Evolutionary conservation across 2,113 vertebrate species (phyloP).

Genomic region (Capreolus pygargus): DNA sequence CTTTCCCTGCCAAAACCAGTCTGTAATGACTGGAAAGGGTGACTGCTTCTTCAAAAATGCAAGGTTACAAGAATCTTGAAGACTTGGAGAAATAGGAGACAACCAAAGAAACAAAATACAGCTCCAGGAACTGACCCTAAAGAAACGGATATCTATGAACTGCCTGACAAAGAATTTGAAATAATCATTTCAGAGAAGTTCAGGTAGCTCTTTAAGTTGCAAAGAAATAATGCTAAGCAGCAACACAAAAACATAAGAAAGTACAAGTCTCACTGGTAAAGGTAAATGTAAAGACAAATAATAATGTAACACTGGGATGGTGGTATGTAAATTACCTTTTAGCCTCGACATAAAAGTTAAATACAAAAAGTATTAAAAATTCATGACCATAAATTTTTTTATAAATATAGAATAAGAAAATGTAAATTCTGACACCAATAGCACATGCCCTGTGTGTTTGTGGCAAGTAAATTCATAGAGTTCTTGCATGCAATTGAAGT

Average conservation of each 20-base stretch:
- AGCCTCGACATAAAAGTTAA: neutral
- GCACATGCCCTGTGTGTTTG: neutral
- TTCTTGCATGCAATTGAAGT: neutral
- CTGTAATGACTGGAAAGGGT: neutral
- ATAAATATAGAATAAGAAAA: neutral
- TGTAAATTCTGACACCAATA: neutral
- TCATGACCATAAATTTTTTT: neutral
- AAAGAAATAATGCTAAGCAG: neutral
- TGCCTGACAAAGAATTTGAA: neutral
- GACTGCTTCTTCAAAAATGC: neutral
- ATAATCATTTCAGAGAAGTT: neutral
- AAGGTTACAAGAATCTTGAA: neutral
- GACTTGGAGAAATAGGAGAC: neutral
- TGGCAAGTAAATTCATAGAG: neutral
- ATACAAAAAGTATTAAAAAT: neutral
- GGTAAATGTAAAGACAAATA: neutral
- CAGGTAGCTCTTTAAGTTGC: neutral
- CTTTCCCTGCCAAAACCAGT: neutral
- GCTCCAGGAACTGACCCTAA: neutral
- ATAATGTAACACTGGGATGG: neutral
- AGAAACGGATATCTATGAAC: neutral
- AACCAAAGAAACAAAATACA: neutral
- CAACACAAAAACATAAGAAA: neutral
- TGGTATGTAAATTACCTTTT: neutral
- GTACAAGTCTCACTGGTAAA: neutral